Evolutionary conservation across 2,797 vertebrate species (phyloP), one percentile per base, ranked within the genome.

Genomic region (Sebastes matsubarae): DNA sequence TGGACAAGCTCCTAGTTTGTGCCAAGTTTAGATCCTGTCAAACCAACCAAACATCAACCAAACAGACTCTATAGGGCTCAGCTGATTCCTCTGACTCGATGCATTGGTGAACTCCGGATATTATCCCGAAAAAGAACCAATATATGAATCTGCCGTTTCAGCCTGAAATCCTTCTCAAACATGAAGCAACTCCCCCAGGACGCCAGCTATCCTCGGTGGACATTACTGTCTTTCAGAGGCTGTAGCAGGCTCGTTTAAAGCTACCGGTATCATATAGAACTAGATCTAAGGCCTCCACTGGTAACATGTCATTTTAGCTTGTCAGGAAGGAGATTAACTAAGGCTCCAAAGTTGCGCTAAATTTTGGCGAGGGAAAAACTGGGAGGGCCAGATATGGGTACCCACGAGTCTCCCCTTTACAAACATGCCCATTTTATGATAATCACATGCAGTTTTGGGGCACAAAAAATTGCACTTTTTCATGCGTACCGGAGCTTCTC

Each of bases 281-380:
- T 8, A 16, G 24, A 16, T 27, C 14, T 16, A 24, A 25, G 57
- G 8, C 25, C 25, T 59, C 57, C 57, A 18, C 27, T 14, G 25
- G 12, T 29, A 59, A 25, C 25, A 29, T 16, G 25, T 29, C 57
- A 58, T 27, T 0, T 0, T 1, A 14, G 24, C 25, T 27, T 4
- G 55, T 58, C 55, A 16, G 22, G 55, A 38, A 38, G 13, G 36
- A 38, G 13, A 38, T 38, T 38, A 46, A 46, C 5, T 46, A 46
- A 46, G 0, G 38, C 14, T 46, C 38, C 6, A 46, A 46, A 46
- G 38, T 46, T 46, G 0, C 2, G 14, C 38, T 3, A 0, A 46
- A 16, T 46, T 46, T 46, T 16, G 38, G 14, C 38, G 14, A 16
- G 38, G 38, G 38, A 16, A 46, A 46, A 46, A 46, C 38, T 3